phyloP scores from a whole-genome alignment of 2,888 invertebrate genomes.

The Zaprionus bogoriensis region DNA sequence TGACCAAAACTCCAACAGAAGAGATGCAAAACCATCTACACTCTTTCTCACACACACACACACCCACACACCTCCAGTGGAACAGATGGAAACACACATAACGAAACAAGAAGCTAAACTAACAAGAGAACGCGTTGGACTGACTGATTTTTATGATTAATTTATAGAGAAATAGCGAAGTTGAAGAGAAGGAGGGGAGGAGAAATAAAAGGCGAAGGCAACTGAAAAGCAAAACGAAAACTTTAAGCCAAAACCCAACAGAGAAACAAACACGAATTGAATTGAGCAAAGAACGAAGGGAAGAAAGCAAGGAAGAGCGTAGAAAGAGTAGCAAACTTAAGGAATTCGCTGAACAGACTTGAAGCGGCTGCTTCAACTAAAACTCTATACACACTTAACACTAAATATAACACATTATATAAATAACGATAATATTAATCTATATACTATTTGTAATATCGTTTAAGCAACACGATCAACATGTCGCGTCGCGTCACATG shows the following conservation, averaged over 20 bases:
- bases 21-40: not conserved
- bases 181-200: slow-evolving; percentile 1
- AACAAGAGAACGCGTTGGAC: slow-evolving; percentile 63
- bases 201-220: slow-evolving; percentile 2
- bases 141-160: slow-evolving; percentile 74
- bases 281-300: slow-evolving; percentile 27
- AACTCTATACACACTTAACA: slow-evolving; percentile 11
- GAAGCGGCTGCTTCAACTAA: not conserved
- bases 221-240: slow-evolving; percentile 12
- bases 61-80: slow-evolving; percentile 8
- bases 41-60: no score
- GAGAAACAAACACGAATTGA: slow-evolving; percentile 27
- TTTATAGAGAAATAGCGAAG: slow-evolving; percentile 31
- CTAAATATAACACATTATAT: slow-evolving; percentile 16
- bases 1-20: slow-evolving; percentile 20
- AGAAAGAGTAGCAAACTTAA: slow-evolving; percentile 38
- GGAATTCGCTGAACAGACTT: slow-evolving; percentile 67
- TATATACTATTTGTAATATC: slow-evolving; percentile 40
- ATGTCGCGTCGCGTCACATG: slow-evolving; percentile 1
- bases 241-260: slow-evolving; percentile 31
- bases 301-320: not conserved
- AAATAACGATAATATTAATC: slow-evolving; percentile 16
- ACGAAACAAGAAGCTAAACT: slow-evolving; percentile 47
- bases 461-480: slow-evolving; percentile 24
- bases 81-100: slow-evolving; percentile 9